Conservation (phyloP, 1,140 invertebrate species). For the Hyphantria cunea region DNA sequence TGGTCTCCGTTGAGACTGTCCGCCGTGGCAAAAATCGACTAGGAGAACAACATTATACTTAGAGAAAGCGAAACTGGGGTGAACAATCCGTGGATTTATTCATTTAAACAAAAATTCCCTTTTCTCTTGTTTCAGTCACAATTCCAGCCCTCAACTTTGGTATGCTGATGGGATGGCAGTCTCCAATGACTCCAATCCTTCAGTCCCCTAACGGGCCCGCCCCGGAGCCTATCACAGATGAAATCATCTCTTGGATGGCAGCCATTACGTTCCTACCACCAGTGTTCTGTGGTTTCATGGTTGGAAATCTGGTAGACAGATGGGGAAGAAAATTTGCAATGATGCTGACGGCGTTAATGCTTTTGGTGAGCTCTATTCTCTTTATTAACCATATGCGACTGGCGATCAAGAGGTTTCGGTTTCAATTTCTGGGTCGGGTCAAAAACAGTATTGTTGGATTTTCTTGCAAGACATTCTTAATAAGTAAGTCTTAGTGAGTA, state of each 20-base stretch:
- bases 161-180: constrained; percentile 76
- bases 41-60: too few relatives aligned
- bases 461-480: too few relatives aligned
- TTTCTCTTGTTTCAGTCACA: constrained; percentile 53
- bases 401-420: too few relatives aligned
- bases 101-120: too few relatives aligned
- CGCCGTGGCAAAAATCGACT: too few relatives aligned
- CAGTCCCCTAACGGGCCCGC: constrained; percentile 60
- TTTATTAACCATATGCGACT: too few relatives aligned
- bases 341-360: constrained; percentile 60
- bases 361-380: constrained; percentile 53
- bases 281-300: constrained; percentile 66
- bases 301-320: constrained; percentile 62
- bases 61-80: too few relatives aligned
- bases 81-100: too few relatives aligned
- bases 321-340: constrained; percentile 68
- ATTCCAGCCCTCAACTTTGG: constrained; percentile 73
- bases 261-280: constrained; percentile 71
- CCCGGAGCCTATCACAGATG: constrained; percentile 63
- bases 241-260: constrained; percentile 75
- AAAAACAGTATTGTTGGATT: too few relatives aligned
- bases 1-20: too few relatives aligned
- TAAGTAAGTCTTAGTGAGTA: too few relatives aligned
- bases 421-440: too few relatives aligned
- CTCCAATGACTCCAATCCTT: constrained; percentile 71